These are phyloP conservation scores for Campopleginae sp. DNA, from an alignment of 2,888 invertebrate species.

Conservation along the genomic window DNA sequence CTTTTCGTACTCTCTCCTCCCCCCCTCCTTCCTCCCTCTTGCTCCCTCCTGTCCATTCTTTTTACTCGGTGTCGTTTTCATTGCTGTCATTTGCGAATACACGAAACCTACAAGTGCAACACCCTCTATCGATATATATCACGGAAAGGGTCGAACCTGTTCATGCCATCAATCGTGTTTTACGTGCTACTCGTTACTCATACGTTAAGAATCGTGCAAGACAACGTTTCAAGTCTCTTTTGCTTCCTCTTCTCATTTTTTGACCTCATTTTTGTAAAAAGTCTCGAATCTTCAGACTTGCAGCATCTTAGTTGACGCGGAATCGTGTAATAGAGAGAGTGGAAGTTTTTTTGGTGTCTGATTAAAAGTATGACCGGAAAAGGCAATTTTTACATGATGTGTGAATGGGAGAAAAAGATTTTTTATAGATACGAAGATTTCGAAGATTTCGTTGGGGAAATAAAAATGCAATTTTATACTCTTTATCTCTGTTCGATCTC, in stretches of 20 bases:
- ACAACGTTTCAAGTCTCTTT: conserved; percentile 31
- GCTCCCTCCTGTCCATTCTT: conserved; percentile 21
- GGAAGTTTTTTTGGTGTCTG: not conserved
- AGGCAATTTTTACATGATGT: conserved; percentile 7
- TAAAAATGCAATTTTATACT: conserved; percentile 10
- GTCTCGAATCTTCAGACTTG: not conserved
- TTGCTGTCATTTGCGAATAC: conserved; percentile 67
- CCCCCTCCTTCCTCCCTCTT: conserved; percentile 29
- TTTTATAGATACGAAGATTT: conserved; percentile 31
- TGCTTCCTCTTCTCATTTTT: conserved; percentile 6
- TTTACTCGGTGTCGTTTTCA: conserved; percentile 49
- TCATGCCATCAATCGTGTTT: conserved; percentile 81
- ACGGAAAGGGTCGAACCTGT: conserved; percentile 78
- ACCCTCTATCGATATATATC: conserved; percentile 76
- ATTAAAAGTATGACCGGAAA: conserved; percentile 11
- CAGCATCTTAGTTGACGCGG: not conserved
- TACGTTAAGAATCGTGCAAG: conserved; percentile 65
- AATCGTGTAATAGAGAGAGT: not conserved
- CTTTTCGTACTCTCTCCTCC: conserved; percentile 22
- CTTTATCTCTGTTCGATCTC: conserved; percentile 6
- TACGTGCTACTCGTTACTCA: conserved; percentile 72
- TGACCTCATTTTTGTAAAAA: not conserved
- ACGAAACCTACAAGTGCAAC: conserved; percentile 59
- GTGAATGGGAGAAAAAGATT: conserved; percentile 22
- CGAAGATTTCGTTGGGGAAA: conserved; percentile 53